Percentiles rank a stretch among this genome's conserved stretches.
These are phyloP conservation scores for Sebastes miniatus DNA, from an alignment of 2,797 vertebrate genomes.

Conservation along the genomic window DNA sequence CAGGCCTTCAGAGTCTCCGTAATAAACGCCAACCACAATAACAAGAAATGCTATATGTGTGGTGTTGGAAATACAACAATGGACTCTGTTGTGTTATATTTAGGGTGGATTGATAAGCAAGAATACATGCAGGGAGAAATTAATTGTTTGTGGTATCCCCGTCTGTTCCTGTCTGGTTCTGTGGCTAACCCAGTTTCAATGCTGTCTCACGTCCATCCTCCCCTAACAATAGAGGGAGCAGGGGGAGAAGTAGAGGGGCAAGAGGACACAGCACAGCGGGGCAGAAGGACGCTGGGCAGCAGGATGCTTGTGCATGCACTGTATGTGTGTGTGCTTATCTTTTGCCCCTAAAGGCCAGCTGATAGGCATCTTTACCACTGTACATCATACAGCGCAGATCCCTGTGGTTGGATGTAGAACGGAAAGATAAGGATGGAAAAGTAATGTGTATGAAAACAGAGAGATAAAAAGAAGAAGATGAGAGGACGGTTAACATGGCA, in stretches of 20 bases:
- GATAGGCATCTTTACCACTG: conserved; percentile 27
- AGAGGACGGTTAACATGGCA: background rate
- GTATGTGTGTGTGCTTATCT: background rate
- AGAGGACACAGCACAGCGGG: conserved; percentile 29
- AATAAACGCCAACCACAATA: conserved; percentile 61
- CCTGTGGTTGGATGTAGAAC: background rate
- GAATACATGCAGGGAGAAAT: conserved; percentile 50
- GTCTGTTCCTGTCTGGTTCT: conserved; percentile 72
- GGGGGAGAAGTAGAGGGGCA: conserved; percentile 19
- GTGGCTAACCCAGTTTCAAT: conserved; percentile 61
- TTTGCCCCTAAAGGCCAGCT: background rate
- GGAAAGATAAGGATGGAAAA: background rate
- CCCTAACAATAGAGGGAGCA: conserved; percentile 65
- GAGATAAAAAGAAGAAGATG: background rate
- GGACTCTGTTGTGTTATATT: conserved; percentile 62
- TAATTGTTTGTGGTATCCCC: conserved; percentile 72
- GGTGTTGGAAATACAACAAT: conserved; percentile 63
- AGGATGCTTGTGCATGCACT: background rate
- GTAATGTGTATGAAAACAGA: background rate
- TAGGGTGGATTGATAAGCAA: conserved; percentile 67
- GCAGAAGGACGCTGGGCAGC: background rate
- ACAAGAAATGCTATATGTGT: conserved; percentile 60
- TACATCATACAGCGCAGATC: background rate
- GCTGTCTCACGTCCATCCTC: conserved; percentile 72
- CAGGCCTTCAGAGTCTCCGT: conserved; percentile 21